phyloP scores from a whole-genome alignment of 1,140 invertebrate genomes.

The Nymphalis io region DNA sequence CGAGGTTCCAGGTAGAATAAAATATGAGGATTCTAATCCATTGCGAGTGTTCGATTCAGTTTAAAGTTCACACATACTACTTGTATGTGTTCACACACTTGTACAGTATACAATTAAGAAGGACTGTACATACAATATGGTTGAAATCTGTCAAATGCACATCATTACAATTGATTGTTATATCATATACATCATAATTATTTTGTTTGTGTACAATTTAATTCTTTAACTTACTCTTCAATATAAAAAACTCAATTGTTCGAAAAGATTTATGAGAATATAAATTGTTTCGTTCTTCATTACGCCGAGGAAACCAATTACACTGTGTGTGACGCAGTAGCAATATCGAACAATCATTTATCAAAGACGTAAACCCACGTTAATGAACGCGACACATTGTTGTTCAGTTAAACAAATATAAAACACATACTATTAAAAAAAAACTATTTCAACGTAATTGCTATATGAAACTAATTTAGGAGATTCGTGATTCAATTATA shows the following conservation, averaged over 20 bases:
- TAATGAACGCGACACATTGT: conserved; percentile 50
- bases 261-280: conserved; percentile 39
- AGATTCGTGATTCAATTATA: conserved; percentile 30
- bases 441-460: conserved; percentile 14
- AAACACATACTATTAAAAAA: conserved; percentile 26
- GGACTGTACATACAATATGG: no score
- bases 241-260: conserved; percentile 38
- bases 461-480: conserved; percentile 18
- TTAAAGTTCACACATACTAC: no score
- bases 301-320: conserved; percentile 57
- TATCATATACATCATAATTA: no score
- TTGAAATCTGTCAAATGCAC: no score
- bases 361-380: conserved; percentile 46
- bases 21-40: no score
- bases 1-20: no score
- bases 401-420: conserved; percentile 37
- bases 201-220: neutral
- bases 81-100: no score
- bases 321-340: conserved; percentile 51
- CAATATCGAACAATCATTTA: conserved; percentile 47
- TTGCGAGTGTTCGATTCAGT: no score
- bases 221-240: neutral
- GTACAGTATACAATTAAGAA: no score
- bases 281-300: conserved; percentile 45
- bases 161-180: no score